Percentiles rank a stretch among this genome's conserved stretches.
Evolutionary conservation across 2,113 vertebrate genomes (phyloP).

Genomic region (Illadopsis cleaveri): DNA sequence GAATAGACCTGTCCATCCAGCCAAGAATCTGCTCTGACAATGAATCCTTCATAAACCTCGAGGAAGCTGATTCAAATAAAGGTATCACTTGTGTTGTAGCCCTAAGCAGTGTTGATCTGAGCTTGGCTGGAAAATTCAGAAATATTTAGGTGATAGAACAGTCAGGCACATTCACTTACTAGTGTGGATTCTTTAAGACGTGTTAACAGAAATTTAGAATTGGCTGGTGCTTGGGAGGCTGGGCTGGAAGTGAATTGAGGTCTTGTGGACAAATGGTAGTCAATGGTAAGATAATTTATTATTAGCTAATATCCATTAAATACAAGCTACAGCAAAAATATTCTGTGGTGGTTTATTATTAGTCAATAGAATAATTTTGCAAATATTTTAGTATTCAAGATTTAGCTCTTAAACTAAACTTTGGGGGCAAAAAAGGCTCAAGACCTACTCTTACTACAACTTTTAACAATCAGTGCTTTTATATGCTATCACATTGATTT

Average conservation of each 20-base stretch:
- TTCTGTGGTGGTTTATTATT: neutral
- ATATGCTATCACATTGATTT: neutral
- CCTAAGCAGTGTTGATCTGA: neutral
- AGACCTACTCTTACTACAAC: neutral
- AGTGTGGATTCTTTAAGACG: neutral
- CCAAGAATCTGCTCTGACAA: constrained; percentile 82
- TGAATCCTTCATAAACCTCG: constrained; percentile 86
- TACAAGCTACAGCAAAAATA: neutral
- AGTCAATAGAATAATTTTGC: neutral
- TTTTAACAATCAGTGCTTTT: neutral
- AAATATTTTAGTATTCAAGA: neutral
- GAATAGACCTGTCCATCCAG: constrained; percentile 85
- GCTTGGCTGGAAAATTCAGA: neutral
- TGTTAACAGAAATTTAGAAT: neutral
- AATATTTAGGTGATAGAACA: neutral
- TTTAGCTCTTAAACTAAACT: neutral
- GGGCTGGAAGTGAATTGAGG: neutral
- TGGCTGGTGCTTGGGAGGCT: neutral
- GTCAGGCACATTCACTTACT: neutral
- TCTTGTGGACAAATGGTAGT: neutral
- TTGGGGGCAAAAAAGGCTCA: neutral
- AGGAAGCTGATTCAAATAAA: constrained; percentile 80
- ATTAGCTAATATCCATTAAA: neutral
- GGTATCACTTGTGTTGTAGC: constrained; percentile 68
- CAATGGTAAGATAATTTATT: neutral